Evolutionary conservation across 2,888 invertebrate species (phyloP).

Genomic region (Eristalinus aeneus): DNA sequence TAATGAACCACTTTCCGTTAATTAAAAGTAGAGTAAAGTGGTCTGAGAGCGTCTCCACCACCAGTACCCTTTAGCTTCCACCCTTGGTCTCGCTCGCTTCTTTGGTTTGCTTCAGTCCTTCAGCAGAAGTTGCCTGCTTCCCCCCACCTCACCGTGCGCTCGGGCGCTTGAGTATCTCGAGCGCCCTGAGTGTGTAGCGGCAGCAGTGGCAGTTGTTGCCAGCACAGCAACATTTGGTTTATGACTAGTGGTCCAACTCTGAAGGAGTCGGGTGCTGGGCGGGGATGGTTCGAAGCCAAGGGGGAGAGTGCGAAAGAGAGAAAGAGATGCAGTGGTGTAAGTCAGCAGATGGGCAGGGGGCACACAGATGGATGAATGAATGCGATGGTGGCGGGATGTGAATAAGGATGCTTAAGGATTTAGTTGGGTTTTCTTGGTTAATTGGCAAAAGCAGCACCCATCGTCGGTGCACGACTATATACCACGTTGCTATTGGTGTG

Average conservation of each 20-base stretch:
- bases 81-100: neutral
- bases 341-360: neutral
- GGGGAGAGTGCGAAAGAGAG: no score
- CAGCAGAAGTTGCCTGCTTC: neutral
- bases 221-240: slow-evolving; percentile 71
- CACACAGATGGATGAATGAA: slow-evolving; percentile 63
- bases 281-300: neutral
- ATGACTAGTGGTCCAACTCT: slow-evolving; percentile 69
- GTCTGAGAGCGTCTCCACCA: slow-evolving; percentile 73
- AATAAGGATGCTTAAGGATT: slow-evolving; percentile 71
- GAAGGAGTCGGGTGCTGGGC: slow-evolving; percentile 24
- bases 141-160: neutral
- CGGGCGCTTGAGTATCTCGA: slow-evolving; percentile 35
- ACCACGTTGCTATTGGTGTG: neutral
- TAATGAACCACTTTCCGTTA: slow-evolving; percentile 95
- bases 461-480: slow-evolving; percentile 14
- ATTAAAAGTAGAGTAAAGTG: slow-evolving; percentile 87
- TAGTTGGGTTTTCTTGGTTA: slow-evolving; percentile 71
- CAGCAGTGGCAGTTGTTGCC: slow-evolving; percentile 64
- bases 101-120: neutral
- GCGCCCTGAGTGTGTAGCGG: slow-evolving; percentile 22
- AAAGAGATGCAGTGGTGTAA: neutral
- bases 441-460: slow-evolving; percentile 69
- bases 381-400: slow-evolving; percentile 69
- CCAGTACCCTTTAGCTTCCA: slow-evolving; percentile 4